phyloP scores from a whole-genome alignment of 2,113 vertebrate genomes.

The Rousettus leschenaultii region DNA sequence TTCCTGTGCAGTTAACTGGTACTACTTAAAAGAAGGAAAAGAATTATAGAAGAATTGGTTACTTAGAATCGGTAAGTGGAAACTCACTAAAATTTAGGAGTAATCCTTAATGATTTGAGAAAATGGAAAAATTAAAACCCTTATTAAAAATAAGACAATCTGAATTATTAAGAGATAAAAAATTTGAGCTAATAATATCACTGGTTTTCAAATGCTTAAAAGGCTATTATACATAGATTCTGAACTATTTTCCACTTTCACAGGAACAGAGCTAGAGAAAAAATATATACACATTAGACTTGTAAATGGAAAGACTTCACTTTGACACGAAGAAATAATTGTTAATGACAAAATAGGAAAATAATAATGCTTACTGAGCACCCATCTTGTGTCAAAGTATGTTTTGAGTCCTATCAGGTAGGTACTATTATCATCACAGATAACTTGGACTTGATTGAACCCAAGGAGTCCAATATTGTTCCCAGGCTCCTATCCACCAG shows the following conservation, averaged over 20 bases:
- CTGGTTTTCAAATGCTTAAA: neutral
- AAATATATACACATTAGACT: neutral
- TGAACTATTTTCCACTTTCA: neutral
- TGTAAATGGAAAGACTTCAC: neutral
- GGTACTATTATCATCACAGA: neutral
- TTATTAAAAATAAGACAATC: conserved; percentile 4
- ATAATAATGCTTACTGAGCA: neutral
- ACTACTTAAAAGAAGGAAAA: conserved; percentile 6
- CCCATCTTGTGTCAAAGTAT: neutral
- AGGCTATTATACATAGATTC: neutral
- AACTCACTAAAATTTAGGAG: neutral
- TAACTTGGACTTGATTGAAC: neutral
- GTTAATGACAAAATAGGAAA: neutral
- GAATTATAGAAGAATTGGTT: neutral
- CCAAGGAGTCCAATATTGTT: neutral
- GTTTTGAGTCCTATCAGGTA: neutral
- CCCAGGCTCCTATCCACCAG: neutral
- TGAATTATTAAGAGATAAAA: neutral
- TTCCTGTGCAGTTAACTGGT: neutral
- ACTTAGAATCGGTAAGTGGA: neutral
- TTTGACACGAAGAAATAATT: neutral
- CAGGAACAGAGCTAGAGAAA: neutral
- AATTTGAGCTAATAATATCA: neutral
- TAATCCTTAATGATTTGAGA: neutral
- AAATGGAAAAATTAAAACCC: neutral